Evolutionary conservation across 2,113 vertebrate genomes (phyloP).

Genomic region (Sprattus sprattus): DNA sequence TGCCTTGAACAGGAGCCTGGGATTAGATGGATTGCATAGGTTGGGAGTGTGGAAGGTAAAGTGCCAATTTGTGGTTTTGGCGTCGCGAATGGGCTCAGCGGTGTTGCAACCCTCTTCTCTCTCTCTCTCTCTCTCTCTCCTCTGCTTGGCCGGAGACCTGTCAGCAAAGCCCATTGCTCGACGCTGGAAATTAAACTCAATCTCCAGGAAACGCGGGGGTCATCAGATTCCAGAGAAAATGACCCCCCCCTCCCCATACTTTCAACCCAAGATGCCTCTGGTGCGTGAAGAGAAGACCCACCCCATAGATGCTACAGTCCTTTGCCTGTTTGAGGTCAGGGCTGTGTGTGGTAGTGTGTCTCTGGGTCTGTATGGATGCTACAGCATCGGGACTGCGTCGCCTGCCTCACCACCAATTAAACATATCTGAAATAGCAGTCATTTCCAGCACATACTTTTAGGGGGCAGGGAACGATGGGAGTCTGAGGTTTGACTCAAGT

Average conservation of each 20-base stretch:
- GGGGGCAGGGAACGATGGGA: neutral
- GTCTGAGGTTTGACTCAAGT: neutral
- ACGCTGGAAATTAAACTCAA: neutral
- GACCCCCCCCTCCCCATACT: neutral
- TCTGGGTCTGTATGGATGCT: neutral
- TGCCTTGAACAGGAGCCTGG: slow-evolving; percentile 23
- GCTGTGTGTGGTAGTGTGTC: neutral
- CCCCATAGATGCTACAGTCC: neutral
- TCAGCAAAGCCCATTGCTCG: neutral
- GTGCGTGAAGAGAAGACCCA: neutral
- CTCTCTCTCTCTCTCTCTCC: slow-evolving; percentile 9
- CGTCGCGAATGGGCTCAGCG: slow-evolving; percentile 23
- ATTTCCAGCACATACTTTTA: neutral
- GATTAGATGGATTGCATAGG: slow-evolving; percentile 44
- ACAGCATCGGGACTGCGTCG: neutral
- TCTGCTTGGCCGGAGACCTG: neutral
- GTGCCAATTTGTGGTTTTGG: slow-evolving; percentile 48
- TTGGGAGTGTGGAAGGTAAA: slow-evolving; percentile 38
- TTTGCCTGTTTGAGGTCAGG: neutral
- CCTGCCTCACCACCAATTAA: neutral
- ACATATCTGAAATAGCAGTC: slow-evolving; percentile 10
- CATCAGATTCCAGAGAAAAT: neutral
- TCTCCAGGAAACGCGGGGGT: neutral
- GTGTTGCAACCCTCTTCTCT: slow-evolving; percentile 19
- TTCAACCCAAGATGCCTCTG: neutral